Evolutionary conservation across 1,140 invertebrate species (phyloP).

Genomic region (Brachystomella parvula): DNA sequence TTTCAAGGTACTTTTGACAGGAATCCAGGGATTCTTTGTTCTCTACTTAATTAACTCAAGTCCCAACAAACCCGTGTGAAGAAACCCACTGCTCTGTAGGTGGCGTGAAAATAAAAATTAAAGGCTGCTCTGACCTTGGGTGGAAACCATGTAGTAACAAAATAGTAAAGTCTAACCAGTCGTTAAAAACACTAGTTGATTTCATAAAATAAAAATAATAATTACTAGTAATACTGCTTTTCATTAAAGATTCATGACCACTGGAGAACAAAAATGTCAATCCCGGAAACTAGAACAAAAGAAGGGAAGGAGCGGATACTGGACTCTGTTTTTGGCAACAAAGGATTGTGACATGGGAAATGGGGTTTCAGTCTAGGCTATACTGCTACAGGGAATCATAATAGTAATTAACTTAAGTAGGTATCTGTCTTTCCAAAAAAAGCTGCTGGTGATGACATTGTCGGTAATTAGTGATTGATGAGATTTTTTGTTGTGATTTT

Average conservation of each 20-base stretch:
- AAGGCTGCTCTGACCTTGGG: too few species aligned
- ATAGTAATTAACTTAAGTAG: not conserved
- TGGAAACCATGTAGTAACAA: not conserved
- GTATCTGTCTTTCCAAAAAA: not conserved
- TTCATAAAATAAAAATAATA: not conserved
- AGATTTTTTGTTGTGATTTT: not conserved
- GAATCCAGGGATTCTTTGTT: too few species aligned
- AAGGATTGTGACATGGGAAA: too few species aligned
- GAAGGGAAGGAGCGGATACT: not conserved
- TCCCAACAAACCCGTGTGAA: too few species aligned
- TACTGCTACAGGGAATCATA: not conserved
- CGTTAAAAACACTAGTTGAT: not conserved
- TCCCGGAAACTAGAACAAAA: not conserved
- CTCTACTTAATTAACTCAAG: too few species aligned
- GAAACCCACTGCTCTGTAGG: too few species aligned
- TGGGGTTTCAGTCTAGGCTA: not conserved
- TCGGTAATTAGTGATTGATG: too few species aligned
- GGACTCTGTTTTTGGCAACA: conserved; percentile 7
- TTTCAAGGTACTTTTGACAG: too few species aligned
- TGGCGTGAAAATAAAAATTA: too few species aligned
- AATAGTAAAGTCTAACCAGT: not conserved
- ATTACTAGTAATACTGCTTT: not conserved
- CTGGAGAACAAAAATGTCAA: not conserved
- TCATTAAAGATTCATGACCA: not conserved
- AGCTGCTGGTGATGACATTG: not conserved